phyloP scores from a whole-genome alignment of 2,797 vertebrate genomes.

The Onychomys torridus region DNA sequence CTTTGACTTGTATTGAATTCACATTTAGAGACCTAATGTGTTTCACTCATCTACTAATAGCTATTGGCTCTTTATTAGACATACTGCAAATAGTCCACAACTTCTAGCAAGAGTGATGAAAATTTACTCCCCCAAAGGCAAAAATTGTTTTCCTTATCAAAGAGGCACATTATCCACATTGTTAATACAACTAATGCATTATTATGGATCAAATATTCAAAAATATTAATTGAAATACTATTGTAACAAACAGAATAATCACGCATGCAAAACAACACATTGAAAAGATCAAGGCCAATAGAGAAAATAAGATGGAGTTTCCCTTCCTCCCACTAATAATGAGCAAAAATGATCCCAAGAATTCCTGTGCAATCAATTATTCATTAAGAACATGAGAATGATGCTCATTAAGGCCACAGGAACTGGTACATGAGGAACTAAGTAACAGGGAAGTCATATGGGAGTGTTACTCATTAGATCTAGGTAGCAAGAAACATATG shows the following conservation, averaged over 20 bases:
- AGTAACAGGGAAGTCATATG: fast-evolving
- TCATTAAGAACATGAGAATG: not conserved
- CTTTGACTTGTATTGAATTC: slow-evolving; percentile 77
- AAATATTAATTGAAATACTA: slow-evolving; percentile 65
- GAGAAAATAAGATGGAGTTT: not conserved
- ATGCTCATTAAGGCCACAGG: not conserved
- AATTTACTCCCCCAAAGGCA: not conserved
- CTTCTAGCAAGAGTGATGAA: not conserved
- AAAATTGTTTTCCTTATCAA: not conserved
- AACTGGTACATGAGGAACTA: not conserved
- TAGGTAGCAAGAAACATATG: not conserved
- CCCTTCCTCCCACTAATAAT: not conserved
- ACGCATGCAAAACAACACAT: not conserved
- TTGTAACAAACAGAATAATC: slow-evolving; percentile 72
- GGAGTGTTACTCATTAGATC: not conserved
- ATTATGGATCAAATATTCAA: slow-evolving; percentile 61
- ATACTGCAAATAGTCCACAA: not conserved
- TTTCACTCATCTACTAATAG: slow-evolving; percentile 45
- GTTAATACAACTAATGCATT: not conserved
- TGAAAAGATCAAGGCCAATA: not conserved
- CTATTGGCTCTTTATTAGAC: not conserved
- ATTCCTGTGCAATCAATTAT: no score
- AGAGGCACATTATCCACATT: not conserved
- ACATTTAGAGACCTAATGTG: slow-evolving; percentile 68
- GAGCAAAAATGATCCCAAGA: not conserved